Conservation (phyloP, 1,140 invertebrate genomes). For the Eriocheir sinensis region DNA sequence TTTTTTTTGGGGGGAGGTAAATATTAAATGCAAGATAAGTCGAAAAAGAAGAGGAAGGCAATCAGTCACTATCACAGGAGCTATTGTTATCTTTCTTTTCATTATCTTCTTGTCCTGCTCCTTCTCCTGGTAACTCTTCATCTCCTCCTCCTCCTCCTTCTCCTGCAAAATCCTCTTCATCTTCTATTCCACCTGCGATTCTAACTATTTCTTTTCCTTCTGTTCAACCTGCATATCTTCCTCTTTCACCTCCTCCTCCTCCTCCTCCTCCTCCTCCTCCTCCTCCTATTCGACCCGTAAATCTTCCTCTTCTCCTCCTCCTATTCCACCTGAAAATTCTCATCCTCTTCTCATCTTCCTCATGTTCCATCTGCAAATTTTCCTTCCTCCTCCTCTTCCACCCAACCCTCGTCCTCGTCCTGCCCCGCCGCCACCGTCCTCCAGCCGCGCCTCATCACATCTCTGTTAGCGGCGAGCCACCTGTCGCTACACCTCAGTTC, state of each 20-base stretch:
- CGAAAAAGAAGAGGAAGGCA: too few species aligned
- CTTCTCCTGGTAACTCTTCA: too few species aligned
- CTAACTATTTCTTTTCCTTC: too few species aligned
- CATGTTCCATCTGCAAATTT: not conserved
- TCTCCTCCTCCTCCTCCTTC: not conserved
- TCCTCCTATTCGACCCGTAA: not conserved
- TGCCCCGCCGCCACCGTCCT: not conserved
- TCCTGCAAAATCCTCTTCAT: too few species aligned
- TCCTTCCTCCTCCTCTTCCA: not conserved
- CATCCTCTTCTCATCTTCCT: not conserved
- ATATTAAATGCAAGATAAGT: too few species aligned
- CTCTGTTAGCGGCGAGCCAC: not conserved
- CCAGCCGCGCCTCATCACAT: too few species aligned
- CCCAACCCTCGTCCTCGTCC: not conserved
- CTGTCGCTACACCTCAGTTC: not conserved
- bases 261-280: not conserved
- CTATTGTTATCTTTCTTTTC: too few species aligned
- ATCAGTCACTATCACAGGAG: too few species aligned
- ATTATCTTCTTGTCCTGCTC: too few species aligned
- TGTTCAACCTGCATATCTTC: not conserved
- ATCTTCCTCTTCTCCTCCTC: too few species aligned
- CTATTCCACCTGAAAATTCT: not conserved
- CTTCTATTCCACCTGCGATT: too few species aligned
- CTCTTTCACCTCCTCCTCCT: not conserved
- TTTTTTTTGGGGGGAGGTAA: too few species aligned